Base-by-base conservation (phyloP, 1,140 invertebrate genomes). In the Varroa destructor region DNA sequence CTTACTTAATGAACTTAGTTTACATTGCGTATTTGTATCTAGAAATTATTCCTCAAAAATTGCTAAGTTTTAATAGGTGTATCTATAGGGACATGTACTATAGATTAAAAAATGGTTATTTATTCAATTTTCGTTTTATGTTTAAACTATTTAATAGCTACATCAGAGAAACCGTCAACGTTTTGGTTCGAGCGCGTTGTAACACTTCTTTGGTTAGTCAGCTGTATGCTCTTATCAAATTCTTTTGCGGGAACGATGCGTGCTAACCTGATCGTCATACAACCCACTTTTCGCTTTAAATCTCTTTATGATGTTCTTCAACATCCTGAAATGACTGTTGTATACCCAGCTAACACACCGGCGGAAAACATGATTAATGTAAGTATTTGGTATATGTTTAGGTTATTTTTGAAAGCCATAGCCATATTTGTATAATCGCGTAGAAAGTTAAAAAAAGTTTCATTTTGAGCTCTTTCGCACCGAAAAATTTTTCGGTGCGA, bases 341-440 rank as follows among this genome's bases (percentile, higher is more conserved):
- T 67, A 3, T 67, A 67, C 37, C 61, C 61, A 14, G 61, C 61
- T 1, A 67, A 67, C 36, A 67, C 61, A 12, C 61, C 61, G 10
- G 61, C 61, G 1, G 61, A 67, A 8, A 67, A 67, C 37, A 67
- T 67, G 61, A 67, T 67, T 40, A 46, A 67, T 46, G 61, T 67
- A 67, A 67, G 61, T 36, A 25, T 67, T 12, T 58, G 25, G 4
- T 5, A 58, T 12, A 6, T 56, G 25, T 25, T 25, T 25, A 25
- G 25, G 25, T 25, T 25, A 25, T 25, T 25, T 25, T 25, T 25
- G 25, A 25, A 25, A 25, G 25, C 25, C 25, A 25, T 25, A 25
- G 25, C 25, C 25, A 25, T 25, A 25, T 25, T 25, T 25, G 25
- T 25, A 25, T 25, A 25, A 25, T 25, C 25, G 25, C 25, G 25